A percentile compares a stretch with the other conserved stretches of the same genome.
These are phyloP conservation scores for Dasysyrphus albostriatus DNA, from an alignment of 2,888 invertebrate genomes.

Conservation along the genomic window DNA sequence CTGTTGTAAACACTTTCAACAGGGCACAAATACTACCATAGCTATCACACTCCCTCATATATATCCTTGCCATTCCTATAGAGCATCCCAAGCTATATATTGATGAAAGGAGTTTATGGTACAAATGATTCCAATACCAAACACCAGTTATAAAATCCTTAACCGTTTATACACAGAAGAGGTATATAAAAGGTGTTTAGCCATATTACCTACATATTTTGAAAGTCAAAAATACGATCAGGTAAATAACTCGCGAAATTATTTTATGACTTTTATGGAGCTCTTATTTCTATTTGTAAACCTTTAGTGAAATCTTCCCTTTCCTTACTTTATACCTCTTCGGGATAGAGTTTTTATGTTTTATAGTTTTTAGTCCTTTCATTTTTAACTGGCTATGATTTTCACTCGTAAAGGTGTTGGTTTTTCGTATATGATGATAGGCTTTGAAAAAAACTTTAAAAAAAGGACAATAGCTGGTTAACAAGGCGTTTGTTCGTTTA, in stretches of 20 bases:
- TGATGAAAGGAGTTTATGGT: conserved; percentile 71
- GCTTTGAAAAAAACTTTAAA: conserved; percentile 8
- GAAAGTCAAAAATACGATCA: conserved; percentile 29
- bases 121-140: conserved; percentile 71
- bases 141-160: conserved; percentile 70
- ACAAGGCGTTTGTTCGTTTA: conserved; percentile 43
- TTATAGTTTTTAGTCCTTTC: conserved; percentile 60
- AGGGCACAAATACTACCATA: conserved; percentile 7
- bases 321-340: not conserved
- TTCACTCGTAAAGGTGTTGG: conserved; percentile 67
- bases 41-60: not conserved
- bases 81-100: not conserved
- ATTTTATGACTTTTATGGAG: conserved; percentile 57
- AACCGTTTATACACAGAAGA: conserved; percentile 20
- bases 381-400: conserved; percentile 68
- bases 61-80: not conserved
- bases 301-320: conserved; percentile 13
- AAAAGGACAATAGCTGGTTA: conserved; percentile 41
- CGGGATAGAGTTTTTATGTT: conserved; percentile 41
- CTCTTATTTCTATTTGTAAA: conserved; percentile 39
- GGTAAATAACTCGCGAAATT: conserved; percentile 56
- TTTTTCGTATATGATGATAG: conserved; percentile 42
- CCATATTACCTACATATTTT: conserved; percentile 1
- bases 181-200: conserved; percentile 43
- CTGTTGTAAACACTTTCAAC: conserved; percentile 65